Evolutionary conservation across 2,113 vertebrate species (phyloP).

Genomic region (Trichomycterus rosablanca): DNA sequence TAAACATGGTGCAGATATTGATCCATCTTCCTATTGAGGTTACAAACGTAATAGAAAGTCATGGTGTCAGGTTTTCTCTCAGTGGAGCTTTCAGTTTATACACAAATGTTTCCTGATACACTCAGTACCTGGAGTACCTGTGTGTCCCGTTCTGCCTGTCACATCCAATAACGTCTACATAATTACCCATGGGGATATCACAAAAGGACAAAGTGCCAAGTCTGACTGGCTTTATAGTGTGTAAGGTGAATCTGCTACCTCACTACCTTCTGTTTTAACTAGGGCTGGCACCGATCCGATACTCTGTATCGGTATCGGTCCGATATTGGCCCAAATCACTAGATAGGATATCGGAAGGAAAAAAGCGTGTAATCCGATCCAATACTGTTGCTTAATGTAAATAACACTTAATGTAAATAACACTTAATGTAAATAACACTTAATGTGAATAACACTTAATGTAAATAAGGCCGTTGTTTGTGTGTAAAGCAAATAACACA

Average conservation of each 20-base stretch:
- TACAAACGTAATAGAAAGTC: neutral
- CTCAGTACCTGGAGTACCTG: constrained; percentile 2
- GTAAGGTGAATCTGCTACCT: neutral
- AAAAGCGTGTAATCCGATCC: too few species aligned
- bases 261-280: neutral
- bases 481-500: too few species aligned
- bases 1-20: too few species aligned
- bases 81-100: neutral
- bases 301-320: too few species aligned
- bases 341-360: too few species aligned
- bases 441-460: too few species aligned
- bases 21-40: neutral
- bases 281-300: too few species aligned
- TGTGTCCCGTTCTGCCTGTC: constrained; percentile 22
- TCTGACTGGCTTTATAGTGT: neutral
- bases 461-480: too few species aligned
- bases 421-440: too few species aligned
- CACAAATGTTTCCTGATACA: neutral
- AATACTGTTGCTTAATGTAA: too few species aligned
- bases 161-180: constrained; percentile 14
- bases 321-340: too few species aligned
- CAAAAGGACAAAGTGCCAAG: neutral
- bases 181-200: constrained; percentile 13
- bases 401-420: too few species aligned
- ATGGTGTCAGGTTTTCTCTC: constrained; percentile 6